Percentiles rank a stretch among this genome's conserved stretches.
phyloP scores from a whole-genome alignment of 2,888 invertebrate species.

The Cantharis lateralis region DNA sequence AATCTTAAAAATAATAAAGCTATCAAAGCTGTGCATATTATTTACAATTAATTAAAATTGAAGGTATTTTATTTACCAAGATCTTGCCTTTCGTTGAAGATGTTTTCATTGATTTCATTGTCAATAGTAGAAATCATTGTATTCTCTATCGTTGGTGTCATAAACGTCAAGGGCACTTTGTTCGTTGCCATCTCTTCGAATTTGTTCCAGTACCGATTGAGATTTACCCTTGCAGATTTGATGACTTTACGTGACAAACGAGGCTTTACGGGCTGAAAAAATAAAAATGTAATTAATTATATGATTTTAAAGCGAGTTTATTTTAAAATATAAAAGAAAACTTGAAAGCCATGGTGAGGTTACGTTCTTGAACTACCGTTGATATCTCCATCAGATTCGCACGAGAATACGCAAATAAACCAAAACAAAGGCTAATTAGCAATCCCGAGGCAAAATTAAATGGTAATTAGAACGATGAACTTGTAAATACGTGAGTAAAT shows the following conservation, averaged over 20 bases:
- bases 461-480: neutral
- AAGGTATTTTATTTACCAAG: conserved; percentile 52
- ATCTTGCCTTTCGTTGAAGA: conserved; percentile 63
- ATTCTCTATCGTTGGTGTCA: conserved; percentile 52
- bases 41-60: neutral
- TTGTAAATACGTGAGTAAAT: neutral
- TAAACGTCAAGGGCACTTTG: conserved; percentile 27
- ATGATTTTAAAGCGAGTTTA: neutral
- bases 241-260: conserved; percentile 63
- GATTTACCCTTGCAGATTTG: conserved; percentile 64
- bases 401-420: neutral
- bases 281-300: conserved; percentile 31
- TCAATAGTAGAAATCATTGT: conserved; percentile 42
- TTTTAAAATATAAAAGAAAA: neutral
- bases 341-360: neutral
- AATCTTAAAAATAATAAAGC: neutral
- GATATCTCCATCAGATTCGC: neutral
- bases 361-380: neutral
- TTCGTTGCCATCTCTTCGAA: conserved; percentile 62
- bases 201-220: conserved; percentile 69
- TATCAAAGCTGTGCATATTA: neutral
- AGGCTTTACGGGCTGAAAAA: conserved; percentile 63
- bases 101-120: conserved; percentile 59
- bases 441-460: neutral
- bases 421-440: neutral